These are phyloP conservation scores for Ceramica pisi DNA, from an alignment of 2,888 invertebrate species.

Conservation along the genomic window DNA sequence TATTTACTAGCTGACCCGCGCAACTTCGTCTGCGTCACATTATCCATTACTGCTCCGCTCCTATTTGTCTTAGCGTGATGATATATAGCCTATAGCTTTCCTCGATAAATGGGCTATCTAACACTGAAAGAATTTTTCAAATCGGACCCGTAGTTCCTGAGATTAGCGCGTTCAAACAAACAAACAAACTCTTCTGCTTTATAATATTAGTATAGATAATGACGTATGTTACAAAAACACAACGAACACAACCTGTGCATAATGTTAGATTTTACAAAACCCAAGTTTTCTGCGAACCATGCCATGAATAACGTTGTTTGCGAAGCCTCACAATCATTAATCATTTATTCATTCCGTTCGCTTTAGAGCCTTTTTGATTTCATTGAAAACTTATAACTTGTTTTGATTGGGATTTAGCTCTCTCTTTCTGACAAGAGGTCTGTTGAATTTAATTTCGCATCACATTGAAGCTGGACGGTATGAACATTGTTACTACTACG, in stretches of 20 bases:
- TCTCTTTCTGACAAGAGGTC: conserved; percentile 44
- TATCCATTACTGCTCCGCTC: no score
- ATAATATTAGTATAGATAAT: no score
- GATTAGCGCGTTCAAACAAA: no score
- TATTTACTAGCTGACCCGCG: no score
- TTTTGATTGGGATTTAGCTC: conserved; percentile 44
- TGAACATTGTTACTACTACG: not conserved
- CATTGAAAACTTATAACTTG: conserved; percentile 47
- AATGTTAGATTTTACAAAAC: conserved; percentile 22
- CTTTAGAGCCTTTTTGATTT: conserved; percentile 18
- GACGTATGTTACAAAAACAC: no score
- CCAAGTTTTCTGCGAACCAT: conserved; percentile 44
- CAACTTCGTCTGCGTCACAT: no score
- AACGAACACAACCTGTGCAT: conserved; percentile 23
- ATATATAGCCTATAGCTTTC: no score
- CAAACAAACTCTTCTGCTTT: no score
- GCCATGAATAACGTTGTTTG: conserved; percentile 29
- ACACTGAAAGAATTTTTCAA: no score
- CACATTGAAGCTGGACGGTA: not conserved
- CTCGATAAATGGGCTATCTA: no score
- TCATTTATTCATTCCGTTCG: conserved; percentile 24
- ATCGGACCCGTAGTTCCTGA: no score
- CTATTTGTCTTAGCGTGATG: no score
- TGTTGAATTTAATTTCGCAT: conserved; percentile 27
- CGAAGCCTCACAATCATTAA: conserved; percentile 29